A percentile compares a stretch with the other conserved stretches of the same genome.
Conservation (phyloP, 2,113 vertebrate genomes). For the Puntigrus tetrazona region DNA sequence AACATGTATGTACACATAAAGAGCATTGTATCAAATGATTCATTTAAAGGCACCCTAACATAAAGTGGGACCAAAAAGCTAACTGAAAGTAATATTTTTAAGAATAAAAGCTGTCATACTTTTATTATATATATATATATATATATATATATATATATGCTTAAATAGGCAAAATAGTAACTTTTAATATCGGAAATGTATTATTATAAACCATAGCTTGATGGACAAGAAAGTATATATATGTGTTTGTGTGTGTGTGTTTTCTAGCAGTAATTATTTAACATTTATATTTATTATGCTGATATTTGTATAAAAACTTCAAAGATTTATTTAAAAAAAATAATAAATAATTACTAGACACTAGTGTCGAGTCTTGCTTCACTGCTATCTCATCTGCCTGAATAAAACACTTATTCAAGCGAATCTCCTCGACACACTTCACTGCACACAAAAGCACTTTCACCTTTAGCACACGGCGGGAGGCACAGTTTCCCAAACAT, state of each 20-base stretch:
- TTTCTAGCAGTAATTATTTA: neutral
- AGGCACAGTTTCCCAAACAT: constrained; percentile 28
- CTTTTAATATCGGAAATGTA: neutral
- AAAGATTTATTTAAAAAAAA: neutral
- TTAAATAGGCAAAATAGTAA: neutral
- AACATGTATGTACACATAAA: no score
- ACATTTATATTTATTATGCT: neutral
- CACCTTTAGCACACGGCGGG: constrained; percentile 32
- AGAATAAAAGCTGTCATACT: neutral
- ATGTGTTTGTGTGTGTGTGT: no score
- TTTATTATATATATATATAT: no score
- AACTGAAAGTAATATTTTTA: no score
- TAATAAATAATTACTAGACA: neutral
- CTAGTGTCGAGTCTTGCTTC: neutral
- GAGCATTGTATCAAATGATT: no score
- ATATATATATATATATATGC: neutral
- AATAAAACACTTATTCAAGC: constrained; percentile 22
- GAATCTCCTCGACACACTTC: constrained; percentile 30
- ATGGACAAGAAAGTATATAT: neutral
- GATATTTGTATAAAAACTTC: neutral
- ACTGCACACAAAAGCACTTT: constrained; percentile 41
- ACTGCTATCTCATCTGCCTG: constrained; percentile 20
- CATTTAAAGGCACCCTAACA: no score
- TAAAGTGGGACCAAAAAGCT: no score
- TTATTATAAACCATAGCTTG: neutral